Conservation (phyloP, 1,140 invertebrate genomes). For the Melitaea cinxia region DNA sequence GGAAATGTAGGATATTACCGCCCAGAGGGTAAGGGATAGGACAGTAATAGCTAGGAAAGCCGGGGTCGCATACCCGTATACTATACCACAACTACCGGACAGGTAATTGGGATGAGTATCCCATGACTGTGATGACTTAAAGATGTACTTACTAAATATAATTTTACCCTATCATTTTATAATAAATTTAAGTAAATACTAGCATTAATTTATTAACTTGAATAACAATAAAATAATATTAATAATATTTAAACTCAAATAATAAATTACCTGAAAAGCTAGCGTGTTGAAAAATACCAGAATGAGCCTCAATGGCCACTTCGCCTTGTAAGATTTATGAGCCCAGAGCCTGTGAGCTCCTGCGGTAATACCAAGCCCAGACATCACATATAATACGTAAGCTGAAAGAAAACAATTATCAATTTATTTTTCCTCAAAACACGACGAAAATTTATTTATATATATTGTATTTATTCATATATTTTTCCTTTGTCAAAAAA, state of each 20-base stretch:
- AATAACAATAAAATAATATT: not conserved
- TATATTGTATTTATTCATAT: not conserved
- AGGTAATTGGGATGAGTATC: no score
- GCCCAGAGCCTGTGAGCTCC: slow-evolving; percentile 97
- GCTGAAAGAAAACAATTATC: slow-evolving; percentile 74
- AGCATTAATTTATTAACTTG: not conserved
- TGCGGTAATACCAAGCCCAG: slow-evolving; percentile 93
- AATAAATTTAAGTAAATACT: no score
- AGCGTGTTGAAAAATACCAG: slow-evolving; percentile 91
- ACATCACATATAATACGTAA: slow-evolving; percentile 85
- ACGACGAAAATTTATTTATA: not conserved
- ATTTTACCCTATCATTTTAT: no score
- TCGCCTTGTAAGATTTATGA: slow-evolving; percentile 97
- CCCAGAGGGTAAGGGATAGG: no score
- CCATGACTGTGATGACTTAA: no score
- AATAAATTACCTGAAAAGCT: slow-evolving; percentile 89
- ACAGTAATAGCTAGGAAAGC: no score
- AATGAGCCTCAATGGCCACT: slow-evolving; percentile 90
- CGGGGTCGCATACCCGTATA: no score
- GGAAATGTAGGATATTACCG: no score
- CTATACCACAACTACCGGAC: no score
- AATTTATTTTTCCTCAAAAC: not conserved
- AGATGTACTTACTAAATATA: no score
- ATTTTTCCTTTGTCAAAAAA: not conserved
- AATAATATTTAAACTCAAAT: not conserved